A percentile compares a stretch with the other conserved stretches of the same genome.
phyloP scores from a whole-genome alignment of 2,888 invertebrate genomes.

The Phaonia tiefii region DNA sequence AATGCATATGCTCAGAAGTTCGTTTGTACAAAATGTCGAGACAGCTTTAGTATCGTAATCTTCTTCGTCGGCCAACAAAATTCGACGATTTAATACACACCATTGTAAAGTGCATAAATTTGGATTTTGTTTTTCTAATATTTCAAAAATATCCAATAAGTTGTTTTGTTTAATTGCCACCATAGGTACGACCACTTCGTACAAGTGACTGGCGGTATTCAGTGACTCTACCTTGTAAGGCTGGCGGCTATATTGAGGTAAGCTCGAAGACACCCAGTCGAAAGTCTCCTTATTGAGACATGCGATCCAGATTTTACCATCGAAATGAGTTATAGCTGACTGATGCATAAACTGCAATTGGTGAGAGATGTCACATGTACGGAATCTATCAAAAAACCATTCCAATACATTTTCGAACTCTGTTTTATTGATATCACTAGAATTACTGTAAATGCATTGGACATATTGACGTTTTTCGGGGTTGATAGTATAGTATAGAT shows the following conservation, averaged over 20 bases:
- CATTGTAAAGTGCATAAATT: conserved; percentile 53
- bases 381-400: conserved; percentile 60
- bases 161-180: conserved; percentile 51
- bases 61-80: conserved; percentile 25
- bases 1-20: conserved; percentile 47
- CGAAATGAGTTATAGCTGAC: conserved; percentile 39
- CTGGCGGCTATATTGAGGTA: conserved; percentile 22
- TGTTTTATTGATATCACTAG: conserved; percentile 13
- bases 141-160: conserved; percentile 54
- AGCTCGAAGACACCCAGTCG: conserved; percentile 51
- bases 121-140: conserved; percentile 61
- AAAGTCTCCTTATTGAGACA: conserved; percentile 56
- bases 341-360: conserved; percentile 51
- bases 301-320: conserved; percentile 61
- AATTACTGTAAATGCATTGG: conserved; percentile 37
- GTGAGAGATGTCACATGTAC: conserved; percentile 31
- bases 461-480: conserved; percentile 59
- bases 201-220: conserved; percentile 34
- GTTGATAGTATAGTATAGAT: conserved; percentile 41
- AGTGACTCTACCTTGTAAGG: conserved; percentile 28
- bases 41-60: conserved; percentile 48
- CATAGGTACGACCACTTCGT: conserved; percentile 57
- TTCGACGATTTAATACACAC: conserved; percentile 44
- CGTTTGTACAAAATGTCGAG: conserved; percentile 57
- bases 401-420: conserved; percentile 53